Base-by-base conservation (phyloP, 2,888 invertebrate genomes). In the Danaus chrysippus region DNA sequence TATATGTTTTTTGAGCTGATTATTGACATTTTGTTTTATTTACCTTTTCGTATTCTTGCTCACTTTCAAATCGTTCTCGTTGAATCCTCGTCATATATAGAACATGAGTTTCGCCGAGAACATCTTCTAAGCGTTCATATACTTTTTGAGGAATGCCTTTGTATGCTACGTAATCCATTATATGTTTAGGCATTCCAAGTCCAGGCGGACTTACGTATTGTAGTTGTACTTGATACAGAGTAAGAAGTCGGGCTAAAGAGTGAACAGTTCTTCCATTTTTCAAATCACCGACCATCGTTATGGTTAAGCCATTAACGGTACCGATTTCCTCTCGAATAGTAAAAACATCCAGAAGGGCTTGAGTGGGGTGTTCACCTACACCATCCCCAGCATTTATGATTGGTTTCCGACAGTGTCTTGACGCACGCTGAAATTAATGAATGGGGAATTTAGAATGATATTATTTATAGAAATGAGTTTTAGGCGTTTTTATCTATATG, bases 301-400 rank as follows among this genome's bases (percentile, higher is more conserved):
- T 98, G 0, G 97, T 98, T 10, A 99, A 92, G 0, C 98, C 98
- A 80, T 99, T 99, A 0, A 99, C 99, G 0, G 99, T 99, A 71
- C 99, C 99, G 66, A 99, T 97, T 92, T 99, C 99, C 88, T 99
- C 98, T 68, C 99, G 93, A 73, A 99, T 99, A 6, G 99, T 99
- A 79, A 99, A 99, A 3, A 99, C 94, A 79, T 99, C 99, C 10
- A 99, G 91, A 12, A 99, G 90, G 0, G 99, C 99, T 91, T 99
- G 99, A 0, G 98, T 98, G 0, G 99, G 99, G 86, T 99, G 98
- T 81, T 99, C 98, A 0, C 98, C 98, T 0, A 97, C 93, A 10
- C 99, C 99, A 87, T 99, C 99, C 1, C 99, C 99, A 11, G 98
- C 99, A 89, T 99, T 99, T 58, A 99, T 94, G n/a, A 99, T 87